phyloP scores from a whole-genome alignment of 2,797 vertebrate genomes.

The Numenius phaeopus region DNA sequence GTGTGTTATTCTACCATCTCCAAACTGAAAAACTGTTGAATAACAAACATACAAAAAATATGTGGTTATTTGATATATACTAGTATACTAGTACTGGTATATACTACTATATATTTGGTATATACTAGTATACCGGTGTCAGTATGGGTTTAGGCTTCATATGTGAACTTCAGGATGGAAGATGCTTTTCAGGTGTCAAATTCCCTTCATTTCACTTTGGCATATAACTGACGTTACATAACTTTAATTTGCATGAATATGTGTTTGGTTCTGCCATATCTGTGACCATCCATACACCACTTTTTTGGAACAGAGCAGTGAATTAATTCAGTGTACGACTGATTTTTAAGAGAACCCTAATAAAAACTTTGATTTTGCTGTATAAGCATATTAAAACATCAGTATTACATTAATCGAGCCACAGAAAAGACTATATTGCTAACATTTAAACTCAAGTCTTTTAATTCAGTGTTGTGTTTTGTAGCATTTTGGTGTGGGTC shows the following conservation, averaged over 20 bases:
- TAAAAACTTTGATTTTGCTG: not conserved
- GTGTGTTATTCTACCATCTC: not conserved
- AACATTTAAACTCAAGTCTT: not conserved
- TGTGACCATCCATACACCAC: not conserved
- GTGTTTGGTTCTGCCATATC: not conserved
- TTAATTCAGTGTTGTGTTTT: not conserved
- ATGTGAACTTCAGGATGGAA: not conserved
- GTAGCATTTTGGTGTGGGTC: not conserved
- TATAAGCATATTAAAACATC: not conserved
- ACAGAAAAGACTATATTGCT: not conserved
- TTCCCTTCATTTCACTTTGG: not conserved
- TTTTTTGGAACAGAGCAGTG: not conserved
- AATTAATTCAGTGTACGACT: not conserved
- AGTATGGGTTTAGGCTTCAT: not conserved
- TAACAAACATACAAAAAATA: not conserved
- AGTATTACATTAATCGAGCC: not conserved
- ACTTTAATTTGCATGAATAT: not conserved
- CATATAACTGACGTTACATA: not conserved
- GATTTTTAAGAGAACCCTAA: not conserved
- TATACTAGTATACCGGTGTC: not conserved
- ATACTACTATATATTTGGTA: not conserved
- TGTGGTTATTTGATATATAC: not conserved
- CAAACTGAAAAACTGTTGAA: not conserved
- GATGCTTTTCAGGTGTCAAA: not conserved
- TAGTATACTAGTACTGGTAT: too few relatives aligned